A percentile compares a stretch with the other conserved stretches of the same genome.
phyloP scores from a whole-genome alignment of 2,797 vertebrate species.

The Columba guinea region DNA sequence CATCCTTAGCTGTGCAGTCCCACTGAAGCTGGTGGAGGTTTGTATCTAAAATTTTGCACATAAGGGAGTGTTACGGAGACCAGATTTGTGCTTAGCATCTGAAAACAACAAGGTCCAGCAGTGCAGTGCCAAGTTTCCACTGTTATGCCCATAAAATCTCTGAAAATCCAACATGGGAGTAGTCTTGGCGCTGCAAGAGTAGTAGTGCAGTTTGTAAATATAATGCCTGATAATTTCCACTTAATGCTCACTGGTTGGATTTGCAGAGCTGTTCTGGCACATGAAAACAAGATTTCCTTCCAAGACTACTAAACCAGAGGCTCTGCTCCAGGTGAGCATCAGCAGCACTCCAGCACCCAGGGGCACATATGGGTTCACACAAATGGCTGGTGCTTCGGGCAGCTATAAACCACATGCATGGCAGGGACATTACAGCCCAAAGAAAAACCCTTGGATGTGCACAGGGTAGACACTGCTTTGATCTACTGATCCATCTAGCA shows the following conservation, averaged over 20 bases:
- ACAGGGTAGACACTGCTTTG: neutral
- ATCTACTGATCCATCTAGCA: neutral
- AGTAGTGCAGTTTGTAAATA: neutral
- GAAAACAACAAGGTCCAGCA: neutral
- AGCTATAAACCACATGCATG: neutral
- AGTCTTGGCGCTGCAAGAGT: neutral
- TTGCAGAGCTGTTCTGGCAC: neutral
- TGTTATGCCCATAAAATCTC: neutral
- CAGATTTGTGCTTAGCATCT: neutral
- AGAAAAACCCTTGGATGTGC: neutral
- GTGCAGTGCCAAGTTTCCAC: neutral
- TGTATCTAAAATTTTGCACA: neutral
- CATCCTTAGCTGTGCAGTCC: neutral
- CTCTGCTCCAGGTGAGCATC: neutral
- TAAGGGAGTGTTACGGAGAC: neutral
- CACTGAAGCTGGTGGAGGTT: neutral
- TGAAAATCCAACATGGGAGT: neutral
- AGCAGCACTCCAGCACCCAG: neutral
- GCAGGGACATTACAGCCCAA: neutral
- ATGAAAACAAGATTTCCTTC: neutral
- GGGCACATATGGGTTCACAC: rapidly evolving
- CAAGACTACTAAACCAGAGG: neutral
- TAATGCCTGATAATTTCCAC: neutral
- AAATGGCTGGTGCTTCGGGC: rapidly evolving
- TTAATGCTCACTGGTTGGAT: neutral